Conservation (phyloP, 2,888 invertebrate genomes). For the Lordiphosa andalusiaca region DNA sequence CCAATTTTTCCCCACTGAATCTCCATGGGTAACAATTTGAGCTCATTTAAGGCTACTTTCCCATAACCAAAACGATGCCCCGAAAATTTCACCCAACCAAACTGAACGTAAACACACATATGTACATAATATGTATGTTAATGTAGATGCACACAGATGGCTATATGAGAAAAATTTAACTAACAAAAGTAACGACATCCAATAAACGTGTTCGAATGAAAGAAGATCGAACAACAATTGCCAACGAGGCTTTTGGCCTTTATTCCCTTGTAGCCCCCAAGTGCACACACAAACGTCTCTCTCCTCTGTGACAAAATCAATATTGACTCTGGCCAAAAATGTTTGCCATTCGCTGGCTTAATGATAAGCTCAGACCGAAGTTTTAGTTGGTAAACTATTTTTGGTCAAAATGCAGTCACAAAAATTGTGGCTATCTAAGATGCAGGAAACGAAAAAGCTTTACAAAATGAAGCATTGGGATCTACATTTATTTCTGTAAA, state of each 20-base stretch:
- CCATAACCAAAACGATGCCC: slow-evolving; percentile 29
- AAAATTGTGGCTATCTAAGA: not conserved
- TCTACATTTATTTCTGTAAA: not conserved
- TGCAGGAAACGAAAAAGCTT: not conserved
- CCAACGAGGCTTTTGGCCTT: no score
- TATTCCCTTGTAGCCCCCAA: no score
- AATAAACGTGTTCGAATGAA: not conserved
- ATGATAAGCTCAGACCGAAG: slow-evolving; percentile 5
- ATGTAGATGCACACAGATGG: no score
- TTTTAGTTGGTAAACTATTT: slow-evolving; percentile 4
- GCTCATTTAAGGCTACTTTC: slow-evolving; percentile 23
- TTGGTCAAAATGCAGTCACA: not conserved
- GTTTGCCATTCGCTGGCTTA: slow-evolving; percentile 3
- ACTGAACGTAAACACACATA: not conserved
- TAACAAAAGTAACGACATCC: slow-evolving; percentile 6
- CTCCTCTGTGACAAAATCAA: slow-evolving; percentile 20
- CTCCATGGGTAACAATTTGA: no score
- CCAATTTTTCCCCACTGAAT: no score
- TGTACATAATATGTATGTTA: not conserved
- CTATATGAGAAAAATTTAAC: not conserved
- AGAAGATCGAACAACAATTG: slow-evolving; percentile 1
- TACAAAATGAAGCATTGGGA: not conserved
- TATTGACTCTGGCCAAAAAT: slow-evolving; percentile 28
- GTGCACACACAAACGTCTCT: not conserved
- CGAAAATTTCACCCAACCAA: slow-evolving; percentile 23